Conservation (phyloP, 2,113 vertebrate species). For the Lophura nycthemera region DNA sequence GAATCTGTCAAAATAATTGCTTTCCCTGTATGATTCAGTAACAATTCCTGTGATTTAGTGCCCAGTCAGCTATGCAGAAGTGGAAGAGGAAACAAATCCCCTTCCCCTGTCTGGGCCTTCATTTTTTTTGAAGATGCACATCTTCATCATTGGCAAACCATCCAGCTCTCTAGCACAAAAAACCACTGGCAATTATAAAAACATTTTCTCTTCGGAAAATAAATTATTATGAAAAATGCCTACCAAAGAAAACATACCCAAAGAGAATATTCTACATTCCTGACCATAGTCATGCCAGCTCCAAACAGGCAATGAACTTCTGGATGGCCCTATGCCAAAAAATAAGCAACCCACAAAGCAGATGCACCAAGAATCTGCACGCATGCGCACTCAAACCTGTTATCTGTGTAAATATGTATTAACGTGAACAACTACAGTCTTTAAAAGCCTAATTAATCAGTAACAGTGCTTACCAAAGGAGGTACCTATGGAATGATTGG, state of each 20-base stretch:
- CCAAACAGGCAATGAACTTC: too few species aligned
- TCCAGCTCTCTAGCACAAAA: neutral
- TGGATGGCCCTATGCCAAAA: neutral
- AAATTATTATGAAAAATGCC: neutral
- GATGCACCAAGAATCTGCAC: neutral
- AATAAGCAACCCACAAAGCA: neutral
- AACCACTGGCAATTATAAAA: fast-evolving
- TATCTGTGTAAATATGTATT: neutral
- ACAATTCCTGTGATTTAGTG: neutral
- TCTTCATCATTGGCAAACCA: neutral
- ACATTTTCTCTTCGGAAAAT: neutral
- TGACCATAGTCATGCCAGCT: neutral
- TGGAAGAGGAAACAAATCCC: neutral
- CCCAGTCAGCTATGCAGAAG: neutral
- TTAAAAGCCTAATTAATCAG: neutral
- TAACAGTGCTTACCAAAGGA: neutral
- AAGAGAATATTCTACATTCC: neutral
- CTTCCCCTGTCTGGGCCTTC: neutral
- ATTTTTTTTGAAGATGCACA: neutral
- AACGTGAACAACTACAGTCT: neutral
- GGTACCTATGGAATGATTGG: neutral
- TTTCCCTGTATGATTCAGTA: neutral
- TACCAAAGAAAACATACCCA: neutral
- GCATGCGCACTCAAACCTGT: neutral
- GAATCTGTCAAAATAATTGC: neutral